Evolutionary conservation across 2,888 invertebrate species (phyloP).

Genomic region (Eudasyphora cyanicolor): DNA sequence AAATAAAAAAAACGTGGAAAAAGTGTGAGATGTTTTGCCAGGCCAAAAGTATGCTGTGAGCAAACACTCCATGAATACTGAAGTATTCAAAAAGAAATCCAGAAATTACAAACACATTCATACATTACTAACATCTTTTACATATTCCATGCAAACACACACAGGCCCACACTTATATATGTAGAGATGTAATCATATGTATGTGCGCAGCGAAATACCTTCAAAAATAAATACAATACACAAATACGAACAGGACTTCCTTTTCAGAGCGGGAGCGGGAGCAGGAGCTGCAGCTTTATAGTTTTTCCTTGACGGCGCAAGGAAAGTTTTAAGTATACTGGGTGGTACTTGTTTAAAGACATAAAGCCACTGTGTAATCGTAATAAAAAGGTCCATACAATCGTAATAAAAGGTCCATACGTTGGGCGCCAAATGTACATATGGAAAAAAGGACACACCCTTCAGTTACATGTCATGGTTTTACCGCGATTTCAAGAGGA

Average conservation of each 20-base stretch:
- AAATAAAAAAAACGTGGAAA: conserved; percentile 4
- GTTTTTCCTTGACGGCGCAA: no score
- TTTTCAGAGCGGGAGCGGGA: no score
- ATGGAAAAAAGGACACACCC: no score
- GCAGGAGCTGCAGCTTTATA: neutral
- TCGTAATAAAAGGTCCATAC: no score
- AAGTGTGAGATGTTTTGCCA: conserved; percentile 48
- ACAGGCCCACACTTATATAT: neutral
- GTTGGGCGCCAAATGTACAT: no score
- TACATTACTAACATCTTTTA: conserved; percentile 48
- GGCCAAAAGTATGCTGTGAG: conserved; percentile 55
- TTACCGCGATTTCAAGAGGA: no score
- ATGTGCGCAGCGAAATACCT: neutral
- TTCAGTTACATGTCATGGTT: no score
- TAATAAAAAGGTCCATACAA: no score
- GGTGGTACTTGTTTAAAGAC: no score
- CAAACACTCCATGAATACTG: conserved; percentile 13
- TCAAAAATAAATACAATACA: conserved; percentile 12
- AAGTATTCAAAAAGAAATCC: conserved; percentile 45
- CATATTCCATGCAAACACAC: neutral
- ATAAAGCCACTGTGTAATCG: no score
- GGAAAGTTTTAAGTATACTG: no score
- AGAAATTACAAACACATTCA: conserved; percentile 43
- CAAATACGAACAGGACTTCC: conserved; percentile 23
- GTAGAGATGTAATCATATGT: neutral